A percentile compares a stretch with the other conserved stretches of the same genome.
phyloP scores from a whole-genome alignment of 2,113 vertebrate genomes.

The Lepisosteus osseus region DNA sequence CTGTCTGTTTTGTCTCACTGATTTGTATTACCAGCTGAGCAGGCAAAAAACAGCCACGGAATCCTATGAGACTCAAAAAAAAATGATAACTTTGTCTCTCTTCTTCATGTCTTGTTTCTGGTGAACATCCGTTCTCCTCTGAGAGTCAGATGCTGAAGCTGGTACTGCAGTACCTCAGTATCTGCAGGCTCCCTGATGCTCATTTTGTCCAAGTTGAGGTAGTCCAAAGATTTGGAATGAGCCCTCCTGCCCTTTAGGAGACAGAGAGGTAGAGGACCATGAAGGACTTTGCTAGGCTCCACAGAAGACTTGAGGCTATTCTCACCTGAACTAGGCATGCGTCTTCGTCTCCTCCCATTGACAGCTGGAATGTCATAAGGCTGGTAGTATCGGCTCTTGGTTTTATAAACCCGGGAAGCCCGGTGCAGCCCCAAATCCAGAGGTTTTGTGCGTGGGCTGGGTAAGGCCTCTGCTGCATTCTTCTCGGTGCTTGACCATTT shows the following conservation, averaged over 20 bases:
- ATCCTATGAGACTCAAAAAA: slow-evolving; percentile 23
- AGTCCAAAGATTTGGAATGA: slow-evolving; percentile 94
- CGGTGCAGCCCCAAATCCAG: slow-evolving; percentile 74
- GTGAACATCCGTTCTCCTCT: slow-evolving; percentile 84
- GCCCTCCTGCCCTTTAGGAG: slow-evolving; percentile 85
- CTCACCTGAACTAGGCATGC: slow-evolving; percentile 94
- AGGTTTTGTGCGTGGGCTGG: slow-evolving; percentile 66
- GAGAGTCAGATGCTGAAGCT: slow-evolving; percentile 90
- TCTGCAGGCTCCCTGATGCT: slow-evolving; percentile 86
- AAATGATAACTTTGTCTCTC: not conserved
- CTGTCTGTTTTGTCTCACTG: slow-evolving; percentile 20
- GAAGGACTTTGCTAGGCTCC: slow-evolving; percentile 73
- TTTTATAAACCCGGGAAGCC: slow-evolving; percentile 79
- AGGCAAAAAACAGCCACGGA: slow-evolving; percentile 42
- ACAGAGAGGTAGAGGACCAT: slow-evolving; percentile 82
- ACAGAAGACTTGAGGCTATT: slow-evolving; percentile 73
- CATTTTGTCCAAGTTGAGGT: slow-evolving; percentile 98
- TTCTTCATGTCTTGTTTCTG: slow-evolving; percentile 82
- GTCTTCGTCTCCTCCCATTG: slow-evolving; percentile 77
- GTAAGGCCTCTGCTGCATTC: slow-evolving; percentile 59
- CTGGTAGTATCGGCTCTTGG: slow-evolving; percentile 85
- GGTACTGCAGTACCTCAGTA: slow-evolving; percentile 89
- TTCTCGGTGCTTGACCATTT: slow-evolving; percentile 75
- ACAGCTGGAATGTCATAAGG: slow-evolving; percentile 89
- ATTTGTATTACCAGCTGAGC: slow-evolving; percentile 31